A percentile compares a stretch with the other conserved stretches of the same genome.
phyloP scores from a whole-genome alignment of 1,140 invertebrate species.

The Eubasilissa regina region DNA sequence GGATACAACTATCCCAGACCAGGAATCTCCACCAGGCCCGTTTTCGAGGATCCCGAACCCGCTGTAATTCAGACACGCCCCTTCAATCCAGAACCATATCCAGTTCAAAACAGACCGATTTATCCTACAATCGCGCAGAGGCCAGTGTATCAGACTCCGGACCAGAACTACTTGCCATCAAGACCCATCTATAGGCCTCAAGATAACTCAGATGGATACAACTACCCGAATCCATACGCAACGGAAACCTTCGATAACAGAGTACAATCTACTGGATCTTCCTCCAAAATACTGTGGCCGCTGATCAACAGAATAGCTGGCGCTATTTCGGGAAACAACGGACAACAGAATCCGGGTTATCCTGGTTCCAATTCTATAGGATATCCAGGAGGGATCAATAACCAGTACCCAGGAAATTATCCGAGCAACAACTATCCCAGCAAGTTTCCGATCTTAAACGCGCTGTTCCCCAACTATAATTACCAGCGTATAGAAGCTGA shows the following conservation, averaged over 20 bases:
- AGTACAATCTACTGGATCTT: slow-evolving; percentile 22
- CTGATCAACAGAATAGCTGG: slow-evolving; percentile 47
- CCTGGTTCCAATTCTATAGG: slow-evolving; percentile 37
- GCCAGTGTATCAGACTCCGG: neutral
- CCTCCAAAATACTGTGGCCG: slow-evolving; percentile 52
- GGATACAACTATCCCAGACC: slow-evolving; percentile 55
- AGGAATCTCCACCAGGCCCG: slow-evolving; percentile 33
- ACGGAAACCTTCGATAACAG: slow-evolving; percentile 17
- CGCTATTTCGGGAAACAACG: slow-evolving; percentile 25
- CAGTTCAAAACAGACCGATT: slow-evolving; percentile 41
- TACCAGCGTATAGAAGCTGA: slow-evolving; percentile 27
- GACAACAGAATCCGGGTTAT: slow-evolving; percentile 3
- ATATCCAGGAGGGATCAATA: slow-evolving; percentile 51
- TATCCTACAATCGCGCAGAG: slow-evolving; percentile 28
- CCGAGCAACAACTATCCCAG: slow-evolving; percentile 33
- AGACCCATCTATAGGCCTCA: slow-evolving; percentile 6
- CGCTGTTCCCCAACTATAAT: slow-evolving; percentile 48
- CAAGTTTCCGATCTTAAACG: slow-evolving; percentile 50
- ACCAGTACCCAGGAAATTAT: slow-evolving; percentile 45
- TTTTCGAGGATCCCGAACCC: slow-evolving; percentile 41
- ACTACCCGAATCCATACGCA: slow-evolving; percentile 25
- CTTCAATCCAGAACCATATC: slow-evolving; percentile 48
- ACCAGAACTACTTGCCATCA: slow-evolving; percentile 2
- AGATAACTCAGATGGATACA: slow-evolving; percentile 6
- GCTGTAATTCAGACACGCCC: neutral